Percentiles rank a stretch among this genome's conserved stretches.
These are phyloP conservation scores for Xylota segnis DNA, from an alignment of 2,888 invertebrate genomes.

Conservation along the genomic window DNA sequence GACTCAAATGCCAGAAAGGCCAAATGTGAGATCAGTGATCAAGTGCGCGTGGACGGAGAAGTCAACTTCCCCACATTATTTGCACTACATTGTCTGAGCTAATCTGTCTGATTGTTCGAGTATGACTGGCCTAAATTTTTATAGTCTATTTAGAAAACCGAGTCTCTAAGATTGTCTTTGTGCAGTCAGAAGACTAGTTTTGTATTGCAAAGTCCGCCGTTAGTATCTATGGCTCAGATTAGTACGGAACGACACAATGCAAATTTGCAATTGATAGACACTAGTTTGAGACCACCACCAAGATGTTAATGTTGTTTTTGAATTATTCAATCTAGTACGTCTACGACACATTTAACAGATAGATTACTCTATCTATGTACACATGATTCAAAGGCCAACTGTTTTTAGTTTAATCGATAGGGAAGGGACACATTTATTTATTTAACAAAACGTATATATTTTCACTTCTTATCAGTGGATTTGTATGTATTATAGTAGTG, in stretches of 20 bases:
- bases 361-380: slow-evolving; percentile 9
- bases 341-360: slow-evolving; percentile 6
- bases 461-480: not conserved
- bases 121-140: too few species aligned
- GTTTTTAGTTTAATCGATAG: slow-evolving; percentile 22
- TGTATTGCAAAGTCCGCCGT: too few species aligned
- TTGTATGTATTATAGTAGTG: not conserved
- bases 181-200: too few species aligned
- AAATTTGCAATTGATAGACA: not conserved
- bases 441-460: not conserved
- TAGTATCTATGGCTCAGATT: not conserved
- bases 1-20: too few species aligned
- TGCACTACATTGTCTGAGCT: too few species aligned
- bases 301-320: not conserved
- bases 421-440: not conserved
- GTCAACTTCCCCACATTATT: too few species aligned
- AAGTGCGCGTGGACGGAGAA: too few species aligned
- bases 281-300: not conserved
- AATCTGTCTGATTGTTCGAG: too few species aligned
- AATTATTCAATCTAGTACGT: not conserved
- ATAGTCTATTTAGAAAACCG: too few species aligned
- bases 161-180: too few species aligned
- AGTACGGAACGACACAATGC: not conserved
- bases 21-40: too few species aligned
- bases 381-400: slow-evolving; percentile 11